Percentiles rank a stretch among this genome's conserved stretches.
These are phyloP conservation scores for Tetrao urogallus DNA, from an alignment of 2,113 vertebrate species.

Conservation along the genomic window DNA sequence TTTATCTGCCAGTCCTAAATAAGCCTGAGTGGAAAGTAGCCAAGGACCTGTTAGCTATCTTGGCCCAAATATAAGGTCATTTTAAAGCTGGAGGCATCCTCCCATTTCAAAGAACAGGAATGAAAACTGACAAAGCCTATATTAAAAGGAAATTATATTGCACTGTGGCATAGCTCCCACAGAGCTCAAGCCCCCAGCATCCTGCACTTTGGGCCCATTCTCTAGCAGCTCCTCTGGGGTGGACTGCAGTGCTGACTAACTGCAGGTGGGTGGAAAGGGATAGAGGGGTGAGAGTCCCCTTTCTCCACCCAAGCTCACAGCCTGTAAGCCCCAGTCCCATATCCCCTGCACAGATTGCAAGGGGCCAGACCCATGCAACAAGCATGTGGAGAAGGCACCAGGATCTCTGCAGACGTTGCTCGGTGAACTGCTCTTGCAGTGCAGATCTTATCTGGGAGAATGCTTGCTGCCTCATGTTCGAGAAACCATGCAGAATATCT, in stretches of 20 bases:
- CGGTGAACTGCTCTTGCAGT: too few relatives aligned
- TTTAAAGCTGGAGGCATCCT: background rate
- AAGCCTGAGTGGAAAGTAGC: slow-evolving; percentile 3
- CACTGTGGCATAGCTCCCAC: background rate
- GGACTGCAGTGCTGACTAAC: rapidly evolving
- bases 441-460: background rate
- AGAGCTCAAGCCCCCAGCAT: background rate
- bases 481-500: background rate
- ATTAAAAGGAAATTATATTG: background rate
- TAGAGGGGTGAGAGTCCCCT: background rate
- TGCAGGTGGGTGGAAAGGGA: background rate
- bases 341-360: background rate
- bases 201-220: background rate
- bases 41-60: background rate
- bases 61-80: background rate
- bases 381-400: background rate
- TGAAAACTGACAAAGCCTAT: background rate
- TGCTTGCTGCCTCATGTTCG: background rate
- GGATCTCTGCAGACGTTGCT: background rate
- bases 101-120: background rate
- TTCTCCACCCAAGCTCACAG: background rate
- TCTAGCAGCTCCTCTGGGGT: background rate
- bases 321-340: background rate
- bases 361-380: background rate
- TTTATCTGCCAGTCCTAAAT: background rate